Base-by-base conservation (phyloP, 2,797 vertebrate genomes). In the Sebastes itinus region DNA sequence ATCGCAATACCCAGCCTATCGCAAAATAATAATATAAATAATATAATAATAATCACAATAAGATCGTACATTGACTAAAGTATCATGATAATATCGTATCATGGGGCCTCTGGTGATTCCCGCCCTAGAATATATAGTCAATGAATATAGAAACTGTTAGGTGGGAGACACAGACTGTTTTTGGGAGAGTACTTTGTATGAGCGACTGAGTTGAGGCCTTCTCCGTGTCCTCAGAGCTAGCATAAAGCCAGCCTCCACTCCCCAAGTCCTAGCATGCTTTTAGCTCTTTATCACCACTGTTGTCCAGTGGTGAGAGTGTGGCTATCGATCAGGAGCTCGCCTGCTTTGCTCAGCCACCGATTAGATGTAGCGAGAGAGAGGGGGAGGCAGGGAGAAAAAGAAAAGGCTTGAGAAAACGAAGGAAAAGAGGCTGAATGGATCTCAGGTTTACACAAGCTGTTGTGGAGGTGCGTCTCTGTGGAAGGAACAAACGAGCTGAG, bases 401-500 rank as follows among this genome's bases (percentile, higher is more conserved):
- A 42, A 54, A 67, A 68, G 46, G 72, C 25, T 54, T 72, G 58
- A 61, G 81, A 78, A 82, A 84, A 78, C 59, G 78, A 84, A 82
- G 83, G 72, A 72, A 75, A 87, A 60, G 71, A 82, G 80, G 82
- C 80, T 81, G 86, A 82, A 83, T 75, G 77, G 85, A 88, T 85
- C 84, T 87, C 67, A 79, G 87, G 91, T 94, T 90, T 93, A 92
- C 90, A 90, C 88, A 85, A 89, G 92, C 91, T 90, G 91, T 85
- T 83, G 88, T 84, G 88, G 82, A 89, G 87, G 88, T 85, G 91
- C 78, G 84, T 82, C 83, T 92, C 88, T 1, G 66, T 84, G 85
- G 91, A 93, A 86, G 87, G 87, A 93, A 95, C 92, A 95, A 94
- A 94, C 90, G 83, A 92, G 89, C 88, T 61, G 83, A 80, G 93